Evolutionary conservation across 2,797 vertebrate species (phyloP).

Genomic region (Moxostoma hubbsi): DNA sequence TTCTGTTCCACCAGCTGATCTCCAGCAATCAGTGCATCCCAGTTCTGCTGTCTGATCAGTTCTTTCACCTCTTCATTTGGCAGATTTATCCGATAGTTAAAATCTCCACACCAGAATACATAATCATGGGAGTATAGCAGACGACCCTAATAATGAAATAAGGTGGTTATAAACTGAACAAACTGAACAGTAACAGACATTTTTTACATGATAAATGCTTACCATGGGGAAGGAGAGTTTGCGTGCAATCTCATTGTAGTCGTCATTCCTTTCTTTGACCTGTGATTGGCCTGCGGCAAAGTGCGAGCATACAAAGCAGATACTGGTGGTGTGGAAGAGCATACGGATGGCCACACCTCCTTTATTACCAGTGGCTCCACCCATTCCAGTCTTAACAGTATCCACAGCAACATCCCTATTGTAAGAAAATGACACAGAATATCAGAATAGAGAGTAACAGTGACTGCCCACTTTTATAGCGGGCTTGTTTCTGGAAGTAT

Average conservation of each 20-base stretch:
- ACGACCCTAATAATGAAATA: slow-evolving; percentile 80
- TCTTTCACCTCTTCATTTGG: slow-evolving; percentile 98
- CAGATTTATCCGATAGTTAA: slow-evolving; percentile 94
- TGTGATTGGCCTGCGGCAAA: slow-evolving; percentile 98
- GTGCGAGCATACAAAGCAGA: slow-evolving; percentile 97
- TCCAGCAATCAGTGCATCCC: slow-evolving; percentile 91
- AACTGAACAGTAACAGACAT: not conserved
- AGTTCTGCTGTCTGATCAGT: slow-evolving; percentile 91
- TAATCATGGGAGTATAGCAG: slow-evolving; percentile 97
- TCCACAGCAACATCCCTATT: slow-evolving; percentile 95
- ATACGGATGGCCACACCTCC: slow-evolving; percentile 95
- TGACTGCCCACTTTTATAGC: too few species aligned
- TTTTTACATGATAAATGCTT: slow-evolving; percentile 44
- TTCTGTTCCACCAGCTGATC: slow-evolving; percentile 96
- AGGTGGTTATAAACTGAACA: not conserved
- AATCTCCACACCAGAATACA: slow-evolving; percentile 98
- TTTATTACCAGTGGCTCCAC: slow-evolving; percentile 97
- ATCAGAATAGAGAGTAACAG: not conserved
- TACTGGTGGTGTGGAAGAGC: slow-evolving; percentile 97
- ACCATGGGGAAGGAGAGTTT: slow-evolving; percentile 97
- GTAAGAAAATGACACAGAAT: not conserved
- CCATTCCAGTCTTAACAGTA: slow-evolving; percentile 99
- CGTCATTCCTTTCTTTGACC: slow-evolving; percentile 97
- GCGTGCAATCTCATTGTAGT: slow-evolving; percentile 93
- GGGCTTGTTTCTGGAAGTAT: too few species aligned